Conservation (phyloP, 1,140 invertebrate species). For the Cotesia typhae region DNA sequence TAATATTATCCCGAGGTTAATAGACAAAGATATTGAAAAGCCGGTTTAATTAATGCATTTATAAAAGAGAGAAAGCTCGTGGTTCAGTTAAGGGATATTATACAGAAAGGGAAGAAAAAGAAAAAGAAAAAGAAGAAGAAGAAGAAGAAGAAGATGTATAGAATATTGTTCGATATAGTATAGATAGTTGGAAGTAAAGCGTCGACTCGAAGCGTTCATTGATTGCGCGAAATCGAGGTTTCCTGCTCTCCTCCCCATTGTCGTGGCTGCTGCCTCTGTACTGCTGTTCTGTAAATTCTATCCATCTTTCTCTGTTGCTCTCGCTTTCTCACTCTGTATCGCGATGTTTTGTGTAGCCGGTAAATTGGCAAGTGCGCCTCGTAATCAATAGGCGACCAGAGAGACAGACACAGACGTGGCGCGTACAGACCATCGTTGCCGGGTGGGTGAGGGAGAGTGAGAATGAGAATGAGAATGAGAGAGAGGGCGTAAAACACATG, state of each 20-base stretch:
- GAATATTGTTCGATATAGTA: constrained; percentile 44
- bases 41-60: constrained; percentile 26
- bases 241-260: constrained; percentile 49
- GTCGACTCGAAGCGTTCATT: constrained; percentile 46
- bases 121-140: constrained; percentile 34
- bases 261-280: constrained; percentile 32
- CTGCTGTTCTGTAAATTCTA: background rate
- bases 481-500: background rate
- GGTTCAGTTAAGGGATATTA: constrained; percentile 1
- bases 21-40: constrained; percentile 27
- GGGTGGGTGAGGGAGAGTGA: background rate
- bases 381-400: constrained; percentile 51
- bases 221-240: constrained; percentile 51
- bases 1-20: constrained; percentile 30
- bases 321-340: constrained; percentile 38
- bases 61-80: constrained; percentile 6
- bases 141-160: constrained; percentile 40
- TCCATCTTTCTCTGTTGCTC: constrained; percentile 38
- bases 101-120: background rate
- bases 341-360: constrained; percentile 45
- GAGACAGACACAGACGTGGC: constrained; percentile 32
- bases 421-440: constrained; percentile 23
- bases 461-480: background rate
- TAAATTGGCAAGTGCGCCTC: constrained; percentile 54
- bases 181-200: constrained; percentile 38